Base-by-base conservation (phyloP, 1,140 invertebrate genomes). In the Amyelois transitella region DNA sequence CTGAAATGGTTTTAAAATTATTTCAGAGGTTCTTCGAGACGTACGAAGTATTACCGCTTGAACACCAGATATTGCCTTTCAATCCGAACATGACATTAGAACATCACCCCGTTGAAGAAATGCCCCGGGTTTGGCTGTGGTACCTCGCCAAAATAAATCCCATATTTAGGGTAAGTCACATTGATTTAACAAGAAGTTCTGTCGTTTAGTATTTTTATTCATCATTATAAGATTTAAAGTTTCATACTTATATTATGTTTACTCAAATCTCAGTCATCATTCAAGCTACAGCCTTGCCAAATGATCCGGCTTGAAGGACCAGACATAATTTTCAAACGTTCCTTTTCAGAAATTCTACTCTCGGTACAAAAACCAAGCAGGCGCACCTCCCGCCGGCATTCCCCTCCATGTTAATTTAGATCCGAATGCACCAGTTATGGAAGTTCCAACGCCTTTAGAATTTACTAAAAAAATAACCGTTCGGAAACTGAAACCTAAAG, bases 41-140 rank as follows among this genome's bases (percentile, higher is more conserved):
- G 0, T 51, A 68, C 18, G 47, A 61, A 1, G 62, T 84, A 43
- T 51, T 55, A 4, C 66, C 75, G 0, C 75, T 83, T 24, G 60
- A 71, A 17, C 84, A 87, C 53, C 62, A 43, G 5, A 56, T 87
- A 20, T 18, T 82, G 17, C 73, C 81, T 18, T 85, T 63, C 66
- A 77, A 79, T 55, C 69, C 78, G 0, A 47, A 55, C 7, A 7
- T 81, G 18, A 78, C 77, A 0, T 53, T 87, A 12, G 78, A 83
- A 62, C 75, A 85, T 12, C 84, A 87, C 22, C 78, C 81, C 0
- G 83, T 78, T 43, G 51, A 73, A 8, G 81, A 86, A 44, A 66
- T 86, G 55, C 83, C 83, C 0, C 51, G 64, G 2, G 50, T 72
- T 0, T 86, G 80, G 80, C 20, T 81, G 0, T 62, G 69, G 6